These are phyloP conservation scores for Halichoerus grypus DNA, from an alignment of 2,113 vertebrate species.

Conservation along the genomic window DNA sequence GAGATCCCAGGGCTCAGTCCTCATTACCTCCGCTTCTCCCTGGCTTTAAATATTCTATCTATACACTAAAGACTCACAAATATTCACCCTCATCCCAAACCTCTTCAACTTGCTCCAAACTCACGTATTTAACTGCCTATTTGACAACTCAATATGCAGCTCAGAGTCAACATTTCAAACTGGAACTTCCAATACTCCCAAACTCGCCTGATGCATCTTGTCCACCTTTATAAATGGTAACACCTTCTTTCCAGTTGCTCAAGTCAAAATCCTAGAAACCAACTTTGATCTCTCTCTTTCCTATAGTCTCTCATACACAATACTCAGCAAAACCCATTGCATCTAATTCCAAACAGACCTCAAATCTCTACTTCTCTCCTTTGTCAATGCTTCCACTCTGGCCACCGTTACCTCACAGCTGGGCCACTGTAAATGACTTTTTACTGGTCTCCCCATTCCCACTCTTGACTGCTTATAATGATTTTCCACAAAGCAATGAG, in stretches of 20 bases:
- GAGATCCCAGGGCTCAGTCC: not conserved
- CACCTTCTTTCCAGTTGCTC: not conserved
- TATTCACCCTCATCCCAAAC: not conserved
- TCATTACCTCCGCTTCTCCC: not conserved
- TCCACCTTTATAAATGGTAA: not conserved
- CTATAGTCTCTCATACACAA: not conserved
- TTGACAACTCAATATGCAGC: not conserved
- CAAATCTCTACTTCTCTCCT: not conserved
- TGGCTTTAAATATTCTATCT: not conserved
- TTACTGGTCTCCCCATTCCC: not conserved
- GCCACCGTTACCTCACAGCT: not conserved
- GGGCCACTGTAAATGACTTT: not conserved
- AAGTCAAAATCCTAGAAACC: not conserved
- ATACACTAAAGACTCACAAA: not conserved
- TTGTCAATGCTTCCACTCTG: not conserved
- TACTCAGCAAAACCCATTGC: not conserved
- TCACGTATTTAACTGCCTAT: not conserved
- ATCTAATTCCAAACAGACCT: not conserved
- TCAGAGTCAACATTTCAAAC: constrained; percentile 33
- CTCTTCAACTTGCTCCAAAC: constrained; percentile 2
- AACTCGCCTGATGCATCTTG: not conserved
- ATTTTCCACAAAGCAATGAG: not conserved
- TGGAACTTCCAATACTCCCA: not conserved
- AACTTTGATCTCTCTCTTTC: not conserved
- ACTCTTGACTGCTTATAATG: not conserved